These are phyloP conservation scores for Rhynchophorus ferrugineus DNA, from an alignment of 1,140 invertebrate genomes.

Conservation along the genomic window DNA sequence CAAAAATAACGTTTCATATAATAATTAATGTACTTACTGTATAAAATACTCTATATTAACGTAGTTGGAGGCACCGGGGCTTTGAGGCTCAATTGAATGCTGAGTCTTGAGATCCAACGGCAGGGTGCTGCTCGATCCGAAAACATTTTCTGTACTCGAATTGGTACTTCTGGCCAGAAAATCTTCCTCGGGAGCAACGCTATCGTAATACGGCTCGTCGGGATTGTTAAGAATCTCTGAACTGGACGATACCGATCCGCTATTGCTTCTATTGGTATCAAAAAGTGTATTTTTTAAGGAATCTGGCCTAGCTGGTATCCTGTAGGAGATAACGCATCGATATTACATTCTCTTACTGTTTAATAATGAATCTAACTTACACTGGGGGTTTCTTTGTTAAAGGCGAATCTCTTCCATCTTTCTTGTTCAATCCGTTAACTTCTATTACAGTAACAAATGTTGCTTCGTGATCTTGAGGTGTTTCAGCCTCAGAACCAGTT, in stretches of 20 bases:
- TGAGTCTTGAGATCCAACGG: constrained; percentile 42
- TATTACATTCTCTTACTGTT: not conserved
- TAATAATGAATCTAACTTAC: constrained; percentile 29
- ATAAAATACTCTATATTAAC: constrained; percentile 87
- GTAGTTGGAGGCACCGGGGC: constrained; percentile 72
- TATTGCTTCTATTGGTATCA: constrained; percentile 25
- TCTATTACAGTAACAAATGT: constrained; percentile 85
- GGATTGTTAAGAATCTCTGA: constrained; percentile 45
- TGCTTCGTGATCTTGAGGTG: constrained; percentile 46
- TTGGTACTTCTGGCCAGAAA: constrained; percentile 38
- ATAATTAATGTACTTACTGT: constrained; percentile 50
- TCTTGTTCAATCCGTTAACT: constrained; percentile 60
- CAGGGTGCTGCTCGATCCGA: constrained; percentile 53
- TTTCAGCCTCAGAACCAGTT: constrained; percentile 44
- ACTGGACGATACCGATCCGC: constrained; percentile 36
- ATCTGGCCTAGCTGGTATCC: constrained; percentile 55
- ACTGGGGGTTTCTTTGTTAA: constrained; percentile 34
- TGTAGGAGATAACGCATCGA: constrained; percentile 29
- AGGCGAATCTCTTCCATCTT: constrained; percentile 28
- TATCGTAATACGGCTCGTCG: constrained; percentile 75
- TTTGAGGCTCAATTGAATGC: constrained; percentile 55
- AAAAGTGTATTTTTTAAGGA: constrained; percentile 42
- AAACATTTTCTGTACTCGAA: constrained; percentile 53
- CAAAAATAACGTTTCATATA: too few species aligned
- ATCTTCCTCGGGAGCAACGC: constrained; percentile 73